These are phyloP conservation scores for Pleuronectes platessa DNA, from an alignment of 2,113 vertebrate genomes.

Conservation along the genomic window DNA sequence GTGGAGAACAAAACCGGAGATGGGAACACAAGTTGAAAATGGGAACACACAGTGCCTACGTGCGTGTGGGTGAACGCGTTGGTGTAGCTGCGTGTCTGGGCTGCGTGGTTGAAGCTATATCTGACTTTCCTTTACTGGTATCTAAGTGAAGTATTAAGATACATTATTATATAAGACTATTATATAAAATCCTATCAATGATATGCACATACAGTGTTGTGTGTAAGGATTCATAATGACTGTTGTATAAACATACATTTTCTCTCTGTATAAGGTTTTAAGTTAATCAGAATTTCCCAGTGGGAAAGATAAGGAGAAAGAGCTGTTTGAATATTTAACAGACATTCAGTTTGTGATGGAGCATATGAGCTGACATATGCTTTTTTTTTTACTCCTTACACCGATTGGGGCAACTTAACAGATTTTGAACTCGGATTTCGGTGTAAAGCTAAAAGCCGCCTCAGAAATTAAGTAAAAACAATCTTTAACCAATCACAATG, in stretches of 20 bases:
- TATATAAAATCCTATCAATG: slow-evolving; percentile 7
- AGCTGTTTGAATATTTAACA: slow-evolving; percentile 36
- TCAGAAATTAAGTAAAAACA: neutral
- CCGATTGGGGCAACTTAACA: slow-evolving; percentile 31
- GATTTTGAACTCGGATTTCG: slow-evolving; percentile 26
- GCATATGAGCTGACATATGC: slow-evolving; percentile 12
- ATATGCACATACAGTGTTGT: slow-evolving; percentile 32
- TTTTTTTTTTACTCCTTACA: slow-evolving; percentile 37
- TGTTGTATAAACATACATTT: slow-evolving; percentile 18
- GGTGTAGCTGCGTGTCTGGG: slow-evolving; percentile 12
- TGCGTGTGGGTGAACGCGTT: slow-evolving; percentile 11
- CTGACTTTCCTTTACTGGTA: neutral
- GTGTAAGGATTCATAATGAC: neutral
- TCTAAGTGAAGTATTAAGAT: slow-evolving; percentile 11
- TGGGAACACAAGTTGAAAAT: slow-evolving; percentile 45
- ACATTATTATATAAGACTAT: slow-evolving; percentile 39
- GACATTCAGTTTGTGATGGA: slow-evolving; percentile 32
- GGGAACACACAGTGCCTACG: slow-evolving; percentile 33
- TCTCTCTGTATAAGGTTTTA: slow-evolving; percentile 4
- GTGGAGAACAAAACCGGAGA: slow-evolving; percentile 55
- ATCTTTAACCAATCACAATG: slow-evolving; percentile 27
- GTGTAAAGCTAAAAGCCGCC: slow-evolving; percentile 34
- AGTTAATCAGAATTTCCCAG: slow-evolving; percentile 10
- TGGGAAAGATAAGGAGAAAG: slow-evolving; percentile 19
- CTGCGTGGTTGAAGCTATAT: slow-evolving; percentile 29